Evolutionary conservation across 2,888 invertebrate species (phyloP).

Genomic region (Pammene fasciana): DNA sequence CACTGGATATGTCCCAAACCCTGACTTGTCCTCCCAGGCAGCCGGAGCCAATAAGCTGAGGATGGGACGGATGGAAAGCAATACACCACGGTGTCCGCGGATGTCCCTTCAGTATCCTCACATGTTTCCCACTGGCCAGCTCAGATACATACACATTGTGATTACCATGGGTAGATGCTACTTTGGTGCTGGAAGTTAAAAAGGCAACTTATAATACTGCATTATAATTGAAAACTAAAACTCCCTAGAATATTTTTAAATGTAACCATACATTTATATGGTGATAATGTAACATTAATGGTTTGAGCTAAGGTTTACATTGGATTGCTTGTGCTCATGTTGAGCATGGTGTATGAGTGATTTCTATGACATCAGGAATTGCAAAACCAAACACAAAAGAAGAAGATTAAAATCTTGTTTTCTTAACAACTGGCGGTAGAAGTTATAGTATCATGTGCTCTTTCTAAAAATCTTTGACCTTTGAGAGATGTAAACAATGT

Average conservation of each 20-base stretch:
- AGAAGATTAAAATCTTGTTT: too few species aligned
- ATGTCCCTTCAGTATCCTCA: constrained; percentile 90
- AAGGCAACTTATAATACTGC: neutral
- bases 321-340: too few species aligned
- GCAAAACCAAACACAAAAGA: neutral
- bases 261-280: too few species aligned
- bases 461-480: neutral
- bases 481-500: neutral
- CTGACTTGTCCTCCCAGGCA: constrained; percentile 95
- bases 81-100: constrained; percentile 96
- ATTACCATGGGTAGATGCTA: constrained; percentile 95
- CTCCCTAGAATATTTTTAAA: too few species aligned
- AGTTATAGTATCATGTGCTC: too few species aligned
- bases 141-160: constrained; percentile 94
- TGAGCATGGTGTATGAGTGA: too few species aligned
- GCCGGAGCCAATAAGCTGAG: constrained; percentile 93
- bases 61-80: constrained; percentile 93
- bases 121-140: constrained; percentile 89
- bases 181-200: constrained; percentile 84
- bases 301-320: too few species aligned
- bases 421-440: too few species aligned
- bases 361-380: too few species aligned
- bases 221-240: neutral
- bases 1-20: constrained; percentile 89
- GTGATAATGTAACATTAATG: too few species aligned